Base-by-base conservation (phyloP, 1,140 invertebrate species). In the Trachymyrmex cornetzi region DNA sequence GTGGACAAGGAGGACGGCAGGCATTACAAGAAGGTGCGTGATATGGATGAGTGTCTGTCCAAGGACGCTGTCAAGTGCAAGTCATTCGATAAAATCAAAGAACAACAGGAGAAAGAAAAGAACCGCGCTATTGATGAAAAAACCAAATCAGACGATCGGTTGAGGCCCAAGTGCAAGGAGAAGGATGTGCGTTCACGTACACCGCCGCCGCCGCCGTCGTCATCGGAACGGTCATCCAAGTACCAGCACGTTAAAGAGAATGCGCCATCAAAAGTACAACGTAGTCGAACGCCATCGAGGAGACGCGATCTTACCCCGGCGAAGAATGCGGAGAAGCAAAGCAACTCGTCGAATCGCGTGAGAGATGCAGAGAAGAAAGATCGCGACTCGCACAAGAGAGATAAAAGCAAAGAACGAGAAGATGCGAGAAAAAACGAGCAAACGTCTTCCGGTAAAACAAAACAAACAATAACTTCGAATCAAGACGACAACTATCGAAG, bases 111-210 rank as follows among this genome's bases (percentile, higher is more conserved):
- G 0, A 95, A 95, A 44, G 82, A 91, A 3, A 93, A 93, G 80
- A 92, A 19, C 59, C 92, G 94, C 4, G 7, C 79, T 0, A 44
- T 81, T 3, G 94, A 95, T 0, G 95, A 95, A 0, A 95, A 95
- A 77, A 89, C 75, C 14, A 94, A 92, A 66, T 82, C 67, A 6
- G 93, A 94, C 0, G 94, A 95, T 6, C 92, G 93, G 44, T 84
- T 92, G 6, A 95, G 95, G 61, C 71, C 84, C 3, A 92, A 94
- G 34, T 92, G 92, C 14, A 95, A 94, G 64, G 95, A 95, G 5
- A 92, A 94, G 64, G 95, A 95, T 3, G 88, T 94, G 64, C 92
- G 94, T 22, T 95, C 95, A 0, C 89, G 95, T 12, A 95, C 94
- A 0, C 94, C 94, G 0, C 93, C 94, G 0, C 93, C 94, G 3